Evolutionary conservation across 2,888 invertebrate genomes (phyloP).

Genomic region (Lithophane ornitopus): DNA sequence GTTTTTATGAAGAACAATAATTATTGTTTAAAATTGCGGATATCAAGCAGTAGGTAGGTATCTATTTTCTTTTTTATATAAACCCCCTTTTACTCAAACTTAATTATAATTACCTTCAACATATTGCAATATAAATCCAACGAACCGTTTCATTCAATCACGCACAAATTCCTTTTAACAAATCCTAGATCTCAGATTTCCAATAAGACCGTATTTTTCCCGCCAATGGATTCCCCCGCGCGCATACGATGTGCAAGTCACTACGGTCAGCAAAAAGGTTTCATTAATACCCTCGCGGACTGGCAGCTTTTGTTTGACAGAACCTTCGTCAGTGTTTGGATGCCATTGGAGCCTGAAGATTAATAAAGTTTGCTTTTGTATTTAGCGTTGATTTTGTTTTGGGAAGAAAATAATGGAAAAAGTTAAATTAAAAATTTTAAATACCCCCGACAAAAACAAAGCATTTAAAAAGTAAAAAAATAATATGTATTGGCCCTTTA

Average conservation of each 20-base stretch:
- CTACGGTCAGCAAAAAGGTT: slow-evolving; percentile 78
- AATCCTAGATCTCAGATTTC: slow-evolving; percentile 56
- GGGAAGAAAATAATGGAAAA: neutral
- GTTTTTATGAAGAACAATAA: neutral
- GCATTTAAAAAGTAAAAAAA: too few species aligned
- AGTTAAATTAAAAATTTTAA: too few species aligned
- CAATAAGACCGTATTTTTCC: slow-evolving; percentile 59
- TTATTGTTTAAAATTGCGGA: neutral
- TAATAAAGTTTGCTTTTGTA: slow-evolving; percentile 50
- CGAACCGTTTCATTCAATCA: slow-evolving; percentile 48
- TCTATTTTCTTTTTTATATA: neutral
- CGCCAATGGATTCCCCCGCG: slow-evolving; percentile 56
- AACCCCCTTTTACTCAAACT: too few species aligned
- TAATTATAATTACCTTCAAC: neutral
- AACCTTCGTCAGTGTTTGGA: slow-evolving; percentile 72
- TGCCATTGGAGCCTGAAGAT: slow-evolving; percentile 52
- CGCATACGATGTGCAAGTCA: slow-evolving; percentile 77
- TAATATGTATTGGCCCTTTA: too few species aligned
- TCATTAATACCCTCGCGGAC: slow-evolving; percentile 73
- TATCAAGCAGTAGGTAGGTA: too few species aligned
- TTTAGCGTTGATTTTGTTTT: slow-evolving; percentile 27
- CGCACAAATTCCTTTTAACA: slow-evolving; percentile 55
- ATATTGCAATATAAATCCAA: slow-evolving; percentile 1
- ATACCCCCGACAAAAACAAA: too few species aligned
- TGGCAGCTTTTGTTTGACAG: slow-evolving; percentile 69